Evolutionary conservation across 2,797 vertebrate genomes (phyloP).

Genomic region (Esox lucius): DNA sequence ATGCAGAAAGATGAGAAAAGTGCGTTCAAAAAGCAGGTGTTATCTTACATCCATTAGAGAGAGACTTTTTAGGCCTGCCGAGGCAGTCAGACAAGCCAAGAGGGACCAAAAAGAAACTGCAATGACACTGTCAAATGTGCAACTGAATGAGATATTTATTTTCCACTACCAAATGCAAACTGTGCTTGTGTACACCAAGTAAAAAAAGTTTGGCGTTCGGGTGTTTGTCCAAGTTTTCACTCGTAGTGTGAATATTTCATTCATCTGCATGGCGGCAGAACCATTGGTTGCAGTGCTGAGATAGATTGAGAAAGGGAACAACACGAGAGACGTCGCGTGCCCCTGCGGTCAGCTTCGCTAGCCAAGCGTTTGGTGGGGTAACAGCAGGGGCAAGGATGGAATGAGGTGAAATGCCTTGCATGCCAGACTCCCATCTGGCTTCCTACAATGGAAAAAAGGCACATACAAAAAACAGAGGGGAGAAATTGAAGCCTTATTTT

Average conservation of each 20-base stretch:
- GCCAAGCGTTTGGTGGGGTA: slow-evolving; percentile 16
- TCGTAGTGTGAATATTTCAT: slow-evolving; percentile 41
- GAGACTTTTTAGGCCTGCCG: not conserved
- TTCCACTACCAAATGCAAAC: not conserved
- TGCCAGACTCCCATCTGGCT: slow-evolving; percentile 51
- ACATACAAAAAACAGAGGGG: not conserved
- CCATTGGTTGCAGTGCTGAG: slow-evolving; percentile 51
- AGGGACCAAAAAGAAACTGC: not conserved
- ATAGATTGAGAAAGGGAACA: slow-evolving; percentile 41
- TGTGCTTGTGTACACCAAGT: slow-evolving; percentile 4
- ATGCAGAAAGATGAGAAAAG: not conserved
- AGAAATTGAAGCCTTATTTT: slow-evolving; percentile 21
- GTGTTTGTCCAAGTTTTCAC: not conserved
- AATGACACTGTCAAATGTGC: slow-evolving; percentile 8
- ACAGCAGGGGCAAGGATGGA: slow-evolving; percentile 31
- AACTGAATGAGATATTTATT: not conserved
- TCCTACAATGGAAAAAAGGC: slow-evolving; percentile 37
- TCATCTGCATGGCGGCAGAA: slow-evolving; percentile 36
- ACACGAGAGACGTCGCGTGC: slow-evolving; percentile 45
- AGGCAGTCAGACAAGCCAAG: not conserved
- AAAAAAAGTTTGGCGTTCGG: not conserved
- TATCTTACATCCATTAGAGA: not conserved
- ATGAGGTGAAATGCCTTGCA: slow-evolving; percentile 58
- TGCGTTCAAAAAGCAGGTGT: not conserved
- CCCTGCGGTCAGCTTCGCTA: slow-evolving; percentile 47